These are phyloP conservation scores for Prolemur simus DNA, from an alignment of 2,113 vertebrate species.

Conservation along the genomic window DNA sequence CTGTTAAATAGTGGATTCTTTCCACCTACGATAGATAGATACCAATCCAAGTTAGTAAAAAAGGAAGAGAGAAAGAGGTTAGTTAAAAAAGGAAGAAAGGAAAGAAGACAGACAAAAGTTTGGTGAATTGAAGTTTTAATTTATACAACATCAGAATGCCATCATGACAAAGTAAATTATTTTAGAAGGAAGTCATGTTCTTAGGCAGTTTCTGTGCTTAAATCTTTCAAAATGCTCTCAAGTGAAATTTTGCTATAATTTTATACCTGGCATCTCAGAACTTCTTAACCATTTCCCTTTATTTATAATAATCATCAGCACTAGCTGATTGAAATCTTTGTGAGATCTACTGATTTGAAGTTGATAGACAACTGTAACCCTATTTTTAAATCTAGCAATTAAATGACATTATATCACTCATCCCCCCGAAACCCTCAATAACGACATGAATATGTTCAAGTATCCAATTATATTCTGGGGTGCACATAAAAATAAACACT, in stretches of 20 bases:
- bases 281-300: not conserved
- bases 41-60: not conserved
- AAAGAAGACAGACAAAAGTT: not conserved
- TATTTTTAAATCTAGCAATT: conserved; percentile 52
- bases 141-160: not conserved
- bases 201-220: not conserved
- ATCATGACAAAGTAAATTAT: not conserved
- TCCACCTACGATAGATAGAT: not conserved
- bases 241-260: not conserved
- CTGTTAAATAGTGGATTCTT: not conserved
- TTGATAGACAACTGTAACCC: conserved; percentile 48
- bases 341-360: conserved; percentile 19
- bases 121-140: not conserved
- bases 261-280: not conserved
- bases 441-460: conserved; percentile 1
- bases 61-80: not conserved
- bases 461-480: conserved; percentile 44
- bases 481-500: conserved; percentile 43
- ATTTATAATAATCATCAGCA: not conserved
- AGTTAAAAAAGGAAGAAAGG: not conserved
- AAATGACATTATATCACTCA: conserved; percentile 32
- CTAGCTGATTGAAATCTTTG: not conserved
- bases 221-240: not conserved
- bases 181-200: not conserved
- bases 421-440: not conserved